Evolutionary conservation across 2,888 invertebrate genomes (phyloP).

Genomic region (Thera britannica): DNA sequence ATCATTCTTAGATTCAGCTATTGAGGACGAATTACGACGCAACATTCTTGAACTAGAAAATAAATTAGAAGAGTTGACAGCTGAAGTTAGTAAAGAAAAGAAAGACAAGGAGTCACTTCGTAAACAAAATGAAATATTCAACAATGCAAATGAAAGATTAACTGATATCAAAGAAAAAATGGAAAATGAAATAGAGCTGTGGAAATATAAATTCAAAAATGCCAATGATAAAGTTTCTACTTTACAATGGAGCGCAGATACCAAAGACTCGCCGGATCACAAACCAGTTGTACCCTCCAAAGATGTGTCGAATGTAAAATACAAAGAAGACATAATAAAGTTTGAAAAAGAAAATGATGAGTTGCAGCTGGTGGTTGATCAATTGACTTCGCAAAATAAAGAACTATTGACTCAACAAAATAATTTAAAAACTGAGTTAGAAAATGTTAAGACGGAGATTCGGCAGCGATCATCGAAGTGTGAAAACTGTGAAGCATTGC

Average conservation of each 20-base stretch:
- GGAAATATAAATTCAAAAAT: conserved; percentile 89
- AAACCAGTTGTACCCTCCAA: conserved; percentile 37
- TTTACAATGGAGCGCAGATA: conserved; percentile 65
- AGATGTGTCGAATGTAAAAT: conserved; percentile 42
- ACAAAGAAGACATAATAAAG: conserved; percentile 65
- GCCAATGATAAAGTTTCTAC: conserved; percentile 86
- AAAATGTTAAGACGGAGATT: conserved; percentile 60
- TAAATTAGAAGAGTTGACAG: conserved; percentile 84
- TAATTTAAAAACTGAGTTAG: conserved; percentile 61
- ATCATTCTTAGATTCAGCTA: conserved; percentile 89
- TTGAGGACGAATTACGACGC: conserved; percentile 91
- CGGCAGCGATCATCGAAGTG: conserved; percentile 48
- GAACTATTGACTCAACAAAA: conserved; percentile 56
- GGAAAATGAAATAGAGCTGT: conserved; percentile 90
- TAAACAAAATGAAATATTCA: conserved; percentile 90
- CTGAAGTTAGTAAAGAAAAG: conserved; percentile 85
- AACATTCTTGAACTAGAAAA: conserved; percentile 88
- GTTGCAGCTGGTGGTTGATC: conserved; percentile 66
- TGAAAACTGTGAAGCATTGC: conserved; percentile 55
- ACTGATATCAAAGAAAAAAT: conserved; percentile 92
- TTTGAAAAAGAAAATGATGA: conserved; percentile 80
- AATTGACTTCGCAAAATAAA: conserved; percentile 65
- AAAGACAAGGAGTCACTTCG: conserved; percentile 88
- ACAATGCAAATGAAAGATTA: conserved; percentile 90
- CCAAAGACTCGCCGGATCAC: conserved; percentile 55